Evolutionary conservation across 2,797 vertebrate genomes (phyloP), one percentile per base, ranked within the genome.

Genomic region (Sarcoramphus papa): DNA sequence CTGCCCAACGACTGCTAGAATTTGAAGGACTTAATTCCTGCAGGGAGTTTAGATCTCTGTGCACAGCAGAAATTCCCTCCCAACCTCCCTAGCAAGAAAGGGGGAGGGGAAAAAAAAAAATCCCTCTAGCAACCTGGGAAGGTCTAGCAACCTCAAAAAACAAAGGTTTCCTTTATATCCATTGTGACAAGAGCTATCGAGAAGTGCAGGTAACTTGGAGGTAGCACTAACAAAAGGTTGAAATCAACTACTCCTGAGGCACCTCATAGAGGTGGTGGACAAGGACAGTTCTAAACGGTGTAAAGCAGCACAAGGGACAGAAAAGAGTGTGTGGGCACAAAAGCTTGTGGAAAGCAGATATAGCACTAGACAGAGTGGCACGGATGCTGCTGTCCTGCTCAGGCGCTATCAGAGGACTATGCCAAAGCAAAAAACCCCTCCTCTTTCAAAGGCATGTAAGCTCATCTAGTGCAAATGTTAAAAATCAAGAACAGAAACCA

Each of bases 101-200:
- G 3, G 4, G 20, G 9, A 1, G 3, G 7, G 8, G 7, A 14
- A 21, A 31, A 37, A 37, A 51, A n/a, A n/a, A n/a, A 43, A 48
- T 25, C 48, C 23, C 15, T 79, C 21, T 47, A 75, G 47, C 40
- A 79, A 69, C n/a, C 24, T 74, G 27, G 27, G 59, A 74, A 54
- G 16, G 16, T 50, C 57, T 70, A 30, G 30, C 22, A 62, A 62
- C 23, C 65, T 47, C 48, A 80, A 68, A 89, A 82, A 9, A 1
- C 15, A 68, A 33, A 78, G n/a, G 7, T 51, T 81, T 74, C 45
- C 9, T 65, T 85, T 60, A 60, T 6, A 54, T 31, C 28, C 57
- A 40, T 85, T 1, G 0, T 40, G 41, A 54, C 18, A 54, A 56
- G 14, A 48, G 24, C 45, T 37, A 24, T 40, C 2, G 1, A 75